Percentiles rank a stretch among this genome's conserved stretches.
These are phyloP conservation scores for Dasyprocta punctata DNA, from an alignment of 2,113 vertebrate species.

Conservation along the genomic window DNA sequence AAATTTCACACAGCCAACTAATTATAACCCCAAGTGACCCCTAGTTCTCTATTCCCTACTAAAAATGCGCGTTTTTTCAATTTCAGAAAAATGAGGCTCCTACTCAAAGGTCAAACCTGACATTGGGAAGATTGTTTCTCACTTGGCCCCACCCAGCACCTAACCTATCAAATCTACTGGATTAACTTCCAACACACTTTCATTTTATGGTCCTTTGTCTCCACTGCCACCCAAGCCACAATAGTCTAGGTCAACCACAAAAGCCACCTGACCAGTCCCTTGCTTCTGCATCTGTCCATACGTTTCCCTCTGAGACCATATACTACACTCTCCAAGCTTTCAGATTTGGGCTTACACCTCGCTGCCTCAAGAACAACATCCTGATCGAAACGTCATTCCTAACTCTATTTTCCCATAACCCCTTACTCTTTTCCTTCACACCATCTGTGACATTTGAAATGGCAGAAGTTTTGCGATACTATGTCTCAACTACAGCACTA, in stretches of 20 bases:
- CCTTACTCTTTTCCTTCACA: constrained; percentile 8
- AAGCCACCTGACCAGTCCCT: background rate
- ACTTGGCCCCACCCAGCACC: background rate
- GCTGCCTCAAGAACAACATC: background rate
- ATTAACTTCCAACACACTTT: background rate
- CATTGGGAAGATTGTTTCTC: background rate
- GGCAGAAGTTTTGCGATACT: background rate
- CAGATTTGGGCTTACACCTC: background rate
- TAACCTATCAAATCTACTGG: background rate
- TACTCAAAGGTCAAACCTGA: background rate
- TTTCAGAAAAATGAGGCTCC: background rate
- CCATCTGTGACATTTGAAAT: background rate
- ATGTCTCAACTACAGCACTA: background rate
- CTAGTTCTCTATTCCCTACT: background rate
- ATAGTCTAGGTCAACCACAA: background rate
- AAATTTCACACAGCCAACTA: background rate
- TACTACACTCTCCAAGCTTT: background rate
- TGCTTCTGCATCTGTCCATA: background rate
- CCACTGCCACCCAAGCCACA: background rate
- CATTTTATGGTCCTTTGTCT: background rate
- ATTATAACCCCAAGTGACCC: background rate
- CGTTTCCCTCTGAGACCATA: background rate
- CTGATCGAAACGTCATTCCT: background rate
- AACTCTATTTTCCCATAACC: background rate
- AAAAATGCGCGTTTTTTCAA: background rate